These are phyloP conservation scores for Melanargia galathea DNA, from an alignment of 2,888 invertebrate species.

Conservation along the genomic window DNA sequence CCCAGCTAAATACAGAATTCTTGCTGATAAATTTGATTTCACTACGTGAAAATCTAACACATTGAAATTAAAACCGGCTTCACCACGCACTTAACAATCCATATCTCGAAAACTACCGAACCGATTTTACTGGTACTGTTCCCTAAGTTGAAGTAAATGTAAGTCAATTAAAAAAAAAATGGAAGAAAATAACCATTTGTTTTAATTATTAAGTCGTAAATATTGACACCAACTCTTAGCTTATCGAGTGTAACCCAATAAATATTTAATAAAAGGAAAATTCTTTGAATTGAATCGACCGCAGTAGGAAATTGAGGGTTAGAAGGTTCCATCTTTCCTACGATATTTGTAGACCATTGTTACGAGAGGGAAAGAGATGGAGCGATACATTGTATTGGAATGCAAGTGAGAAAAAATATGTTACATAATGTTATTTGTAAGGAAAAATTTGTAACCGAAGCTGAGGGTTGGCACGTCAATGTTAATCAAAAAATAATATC, in stretches of 20 bases:
- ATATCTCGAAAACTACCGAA: too few relatives aligned
- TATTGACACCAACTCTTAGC: background rate
- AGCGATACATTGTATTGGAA: background rate
- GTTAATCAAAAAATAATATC: background rate
- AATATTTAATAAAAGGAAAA: conserved; percentile 40
- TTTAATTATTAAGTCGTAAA: background rate
- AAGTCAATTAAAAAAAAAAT: too few relatives aligned
- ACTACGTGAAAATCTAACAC: too few relatives aligned
- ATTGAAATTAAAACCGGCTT: too few relatives aligned
- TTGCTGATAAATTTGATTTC: too few relatives aligned
- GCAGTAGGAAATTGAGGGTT: conserved; percentile 17
- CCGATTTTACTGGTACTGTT: too few relatives aligned
- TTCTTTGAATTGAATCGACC: conserved; percentile 32
- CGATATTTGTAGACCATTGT: conserved; percentile 14
- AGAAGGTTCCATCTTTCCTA: conserved; percentile 1
- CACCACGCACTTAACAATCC: too few relatives aligned
- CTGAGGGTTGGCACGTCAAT: background rate
- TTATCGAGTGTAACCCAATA: conserved; percentile 36
- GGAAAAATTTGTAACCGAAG: background rate
- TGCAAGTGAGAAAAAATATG: background rate
- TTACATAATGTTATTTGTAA: conserved; percentile 12
- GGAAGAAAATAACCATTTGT: too few relatives aligned
- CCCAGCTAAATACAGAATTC: too few relatives aligned
- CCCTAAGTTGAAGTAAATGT: too few relatives aligned
- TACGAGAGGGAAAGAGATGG: background rate